phyloP scores from a whole-genome alignment of 2,888 invertebrate species.

The Protonemura montana region DNA sequence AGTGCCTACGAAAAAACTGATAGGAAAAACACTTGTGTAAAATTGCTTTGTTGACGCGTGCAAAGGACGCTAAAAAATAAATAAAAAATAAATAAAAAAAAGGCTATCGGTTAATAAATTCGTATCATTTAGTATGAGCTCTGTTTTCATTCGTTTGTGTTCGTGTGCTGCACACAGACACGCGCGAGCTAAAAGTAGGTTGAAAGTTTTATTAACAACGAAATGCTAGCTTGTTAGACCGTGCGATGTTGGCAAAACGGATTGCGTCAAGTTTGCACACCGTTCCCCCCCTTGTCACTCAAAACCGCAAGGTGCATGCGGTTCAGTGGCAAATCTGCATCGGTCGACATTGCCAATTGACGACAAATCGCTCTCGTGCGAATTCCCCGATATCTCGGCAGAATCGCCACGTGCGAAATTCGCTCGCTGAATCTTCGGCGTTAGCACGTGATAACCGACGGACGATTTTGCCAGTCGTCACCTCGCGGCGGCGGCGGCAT shows the following conservation, averaged over 20 bases:
- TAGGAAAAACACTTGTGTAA: neutral
- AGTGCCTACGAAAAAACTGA: neutral
- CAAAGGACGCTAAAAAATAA: neutral
- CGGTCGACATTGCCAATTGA: too few species aligned
- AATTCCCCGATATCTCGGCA: too few species aligned
- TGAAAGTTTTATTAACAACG: neutral
- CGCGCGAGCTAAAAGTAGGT: neutral
- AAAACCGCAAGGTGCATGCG: too few species aligned
- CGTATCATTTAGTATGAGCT: neutral
- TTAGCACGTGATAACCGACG: too few species aligned
- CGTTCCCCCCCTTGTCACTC: too few species aligned
- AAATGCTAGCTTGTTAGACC: neutral
- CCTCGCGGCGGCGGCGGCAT: too few species aligned
- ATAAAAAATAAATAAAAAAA: neutral
- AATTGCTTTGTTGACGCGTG: neutral
- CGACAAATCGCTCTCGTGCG: too few species aligned
- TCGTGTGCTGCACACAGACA: neutral
- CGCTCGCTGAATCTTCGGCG: too few species aligned
- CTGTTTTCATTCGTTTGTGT: neutral
- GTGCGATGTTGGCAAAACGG: neutral
- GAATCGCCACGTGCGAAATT: too few species aligned
- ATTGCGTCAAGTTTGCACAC: neutral
- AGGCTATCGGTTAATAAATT: neutral
- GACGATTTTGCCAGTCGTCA: too few species aligned
- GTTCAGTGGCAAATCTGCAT: too few species aligned